phyloP scores from a whole-genome alignment of 2,797 vertebrate species.

The Macropus fuliginosus region DNA sequence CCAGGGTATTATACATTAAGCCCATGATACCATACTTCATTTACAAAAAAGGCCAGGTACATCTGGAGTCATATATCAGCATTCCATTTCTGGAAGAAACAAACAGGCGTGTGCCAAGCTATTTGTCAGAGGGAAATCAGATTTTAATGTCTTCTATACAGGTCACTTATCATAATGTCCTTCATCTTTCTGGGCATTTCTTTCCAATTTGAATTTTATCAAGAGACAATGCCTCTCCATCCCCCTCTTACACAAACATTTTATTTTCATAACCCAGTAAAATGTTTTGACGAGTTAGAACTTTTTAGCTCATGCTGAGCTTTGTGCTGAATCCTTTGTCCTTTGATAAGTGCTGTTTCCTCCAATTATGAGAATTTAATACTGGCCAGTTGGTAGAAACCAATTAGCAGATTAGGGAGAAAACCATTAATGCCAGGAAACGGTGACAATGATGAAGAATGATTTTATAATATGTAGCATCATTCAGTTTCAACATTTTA shows the following conservation, averaged over 20 bases:
- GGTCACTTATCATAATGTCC: constrained; percentile 1
- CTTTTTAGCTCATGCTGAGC: background rate
- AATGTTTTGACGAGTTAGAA: background rate
- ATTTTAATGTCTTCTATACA: background rate
- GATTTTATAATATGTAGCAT: background rate
- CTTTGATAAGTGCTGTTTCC: background rate
- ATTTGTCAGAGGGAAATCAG: background rate
- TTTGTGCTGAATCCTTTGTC: background rate
- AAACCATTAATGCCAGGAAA: background rate
- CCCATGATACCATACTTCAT: background rate
- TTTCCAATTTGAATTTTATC: background rate
- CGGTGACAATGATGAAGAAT: background rate
- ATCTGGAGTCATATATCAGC: background rate
- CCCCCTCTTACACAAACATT: background rate
- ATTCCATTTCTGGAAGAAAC: background rate
- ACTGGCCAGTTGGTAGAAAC: background rate
- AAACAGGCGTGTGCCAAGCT: background rate
- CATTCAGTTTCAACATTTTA: background rate
- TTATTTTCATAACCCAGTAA: background rate
- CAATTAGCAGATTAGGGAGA: background rate
- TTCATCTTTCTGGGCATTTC: background rate
- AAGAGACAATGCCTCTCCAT: background rate
- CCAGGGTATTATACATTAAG: background rate
- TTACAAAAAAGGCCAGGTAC: background rate
- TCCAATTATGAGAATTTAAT: background rate